These are phyloP conservation scores for Tanypteryx hageni DNA, from an alignment of 2,888 invertebrate genomes.

Conservation along the genomic window DNA sequence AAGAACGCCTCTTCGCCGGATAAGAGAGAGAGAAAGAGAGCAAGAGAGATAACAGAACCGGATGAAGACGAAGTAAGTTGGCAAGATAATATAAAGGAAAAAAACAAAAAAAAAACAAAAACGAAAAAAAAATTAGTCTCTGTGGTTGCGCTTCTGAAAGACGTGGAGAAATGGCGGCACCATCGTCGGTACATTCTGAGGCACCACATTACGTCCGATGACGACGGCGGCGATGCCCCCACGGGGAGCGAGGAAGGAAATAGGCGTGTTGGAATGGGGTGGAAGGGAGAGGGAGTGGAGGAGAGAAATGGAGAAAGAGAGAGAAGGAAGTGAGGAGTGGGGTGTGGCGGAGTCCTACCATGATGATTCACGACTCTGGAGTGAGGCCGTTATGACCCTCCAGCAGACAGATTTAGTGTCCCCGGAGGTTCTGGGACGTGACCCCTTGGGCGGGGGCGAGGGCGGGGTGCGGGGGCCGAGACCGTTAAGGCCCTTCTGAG, in stretches of 20 bases:
- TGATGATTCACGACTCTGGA: not conserved
- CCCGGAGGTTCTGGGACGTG: constrained; percentile 25
- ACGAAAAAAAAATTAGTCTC: not conserved
- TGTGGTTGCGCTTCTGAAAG: not conserved
- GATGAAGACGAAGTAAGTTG: not conserved
- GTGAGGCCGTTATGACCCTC: constrained; percentile 19
- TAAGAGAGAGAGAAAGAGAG: not conserved
- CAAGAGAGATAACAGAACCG: not conserved
- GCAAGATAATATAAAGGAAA: not conserved
- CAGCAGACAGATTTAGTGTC: constrained; percentile 26
- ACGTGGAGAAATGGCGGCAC: not conserved
- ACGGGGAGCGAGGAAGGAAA: not conserved
- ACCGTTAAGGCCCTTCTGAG: too few relatives aligned
- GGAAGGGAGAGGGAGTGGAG: too few relatives aligned
- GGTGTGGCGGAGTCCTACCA: not conserved
- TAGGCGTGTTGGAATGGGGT: too few relatives aligned
- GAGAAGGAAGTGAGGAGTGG: not conserved
- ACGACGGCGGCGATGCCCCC: not conserved
- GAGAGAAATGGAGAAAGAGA: too few relatives aligned
- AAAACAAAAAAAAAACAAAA: too few relatives aligned
- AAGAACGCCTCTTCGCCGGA: not conserved
- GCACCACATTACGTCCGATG: not conserved
- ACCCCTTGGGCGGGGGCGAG: not conserved
- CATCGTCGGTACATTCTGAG: not conserved
- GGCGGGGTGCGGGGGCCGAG: not conserved